These are phyloP conservation scores for Helicoverpa assulta DNA, from an alignment of 2,888 invertebrate species.

Conservation along the genomic window DNA sequence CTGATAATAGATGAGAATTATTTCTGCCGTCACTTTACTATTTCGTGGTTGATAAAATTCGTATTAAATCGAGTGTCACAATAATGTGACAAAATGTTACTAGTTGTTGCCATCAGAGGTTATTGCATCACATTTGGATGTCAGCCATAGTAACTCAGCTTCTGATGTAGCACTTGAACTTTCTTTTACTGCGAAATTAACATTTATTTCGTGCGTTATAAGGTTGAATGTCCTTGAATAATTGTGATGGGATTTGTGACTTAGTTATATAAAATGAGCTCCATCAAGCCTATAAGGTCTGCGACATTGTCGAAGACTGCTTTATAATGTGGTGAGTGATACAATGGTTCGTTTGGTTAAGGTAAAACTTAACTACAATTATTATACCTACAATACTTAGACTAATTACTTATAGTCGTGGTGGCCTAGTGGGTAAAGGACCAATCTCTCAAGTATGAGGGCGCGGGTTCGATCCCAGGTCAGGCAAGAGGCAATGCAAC, in stretches of 20 bases:
- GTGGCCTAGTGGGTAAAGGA: too few relatives aligned
- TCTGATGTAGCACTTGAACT: conserved; percentile 24
- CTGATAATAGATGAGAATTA: too few relatives aligned
- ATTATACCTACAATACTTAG: too few relatives aligned
- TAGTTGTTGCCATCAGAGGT: conserved; percentile 58
- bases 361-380: not conserved
- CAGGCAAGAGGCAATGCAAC: too few relatives aligned
- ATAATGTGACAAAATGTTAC: conserved; percentile 62
- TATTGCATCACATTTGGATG: conserved; percentile 71
- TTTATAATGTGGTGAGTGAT: conserved; percentile 62
- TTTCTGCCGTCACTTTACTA: too few relatives aligned
- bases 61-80: conserved; percentile 72
- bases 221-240: conserved; percentile 25
- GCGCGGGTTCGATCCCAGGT: too few relatives aligned
- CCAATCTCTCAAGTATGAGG: too few relatives aligned
- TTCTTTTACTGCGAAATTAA: not conserved
- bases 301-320: conserved; percentile 69
- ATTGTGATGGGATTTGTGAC: conserved; percentile 16
- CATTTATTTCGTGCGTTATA: conserved; percentile 12
- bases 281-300: conserved; percentile 66
- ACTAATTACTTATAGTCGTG: too few relatives aligned
- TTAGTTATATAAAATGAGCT: conserved; percentile 54
- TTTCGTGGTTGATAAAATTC: conserved; percentile 29
- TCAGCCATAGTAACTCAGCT: conserved; percentile 64
- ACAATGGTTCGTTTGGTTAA: conserved; percentile 29